Conservation (phyloP, 2,797 vertebrate species). For the Esox masquinongy region DNA sequence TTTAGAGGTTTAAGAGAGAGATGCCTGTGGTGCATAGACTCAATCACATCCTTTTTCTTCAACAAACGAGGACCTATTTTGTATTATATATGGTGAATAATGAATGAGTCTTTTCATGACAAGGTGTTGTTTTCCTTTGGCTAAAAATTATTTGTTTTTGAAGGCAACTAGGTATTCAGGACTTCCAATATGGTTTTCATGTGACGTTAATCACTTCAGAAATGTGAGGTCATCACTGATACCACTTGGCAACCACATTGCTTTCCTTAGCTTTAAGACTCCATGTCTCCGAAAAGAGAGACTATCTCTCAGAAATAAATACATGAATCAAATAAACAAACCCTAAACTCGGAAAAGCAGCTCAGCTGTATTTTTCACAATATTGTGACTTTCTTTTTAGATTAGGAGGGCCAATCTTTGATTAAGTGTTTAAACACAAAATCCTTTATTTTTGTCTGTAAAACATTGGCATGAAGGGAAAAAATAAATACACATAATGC, state of each 20-base stretch:
- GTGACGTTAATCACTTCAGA: slow-evolving; percentile 41
- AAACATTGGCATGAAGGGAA: slow-evolving; percentile 15
- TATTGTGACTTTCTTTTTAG: slow-evolving; percentile 35
- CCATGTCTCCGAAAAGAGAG: slow-evolving; percentile 46
- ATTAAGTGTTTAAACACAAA: slow-evolving; percentile 39
- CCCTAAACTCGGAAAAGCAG: slow-evolving; percentile 20
- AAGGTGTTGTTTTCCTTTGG: not conserved
- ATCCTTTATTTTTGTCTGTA: slow-evolving; percentile 50
- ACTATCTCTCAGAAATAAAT: slow-evolving; percentile 53
- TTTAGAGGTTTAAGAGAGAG: not conserved
- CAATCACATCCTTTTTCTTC: not conserved
- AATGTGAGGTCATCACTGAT: slow-evolving; percentile 41
- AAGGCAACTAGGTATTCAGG: slow-evolving; percentile 29
- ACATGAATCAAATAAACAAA: slow-evolving; percentile 59
- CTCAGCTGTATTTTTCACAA: slow-evolving; percentile 28
- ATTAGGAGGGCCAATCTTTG: slow-evolving; percentile 36
- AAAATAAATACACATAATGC: slow-evolving; percentile 30
- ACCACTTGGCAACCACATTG: slow-evolving; percentile 44
- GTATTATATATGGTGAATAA: not conserved
- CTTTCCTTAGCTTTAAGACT: slow-evolving; percentile 60
- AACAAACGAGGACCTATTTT: not conserved
- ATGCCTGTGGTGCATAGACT: not conserved
- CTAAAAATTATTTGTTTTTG: slow-evolving; percentile 27
- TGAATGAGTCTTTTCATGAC: slow-evolving; percentile 5
- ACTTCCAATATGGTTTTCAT: slow-evolving; percentile 40